Percentiles rank a stretch among this genome's conserved stretches.
Evolutionary conservation across 2,797 vertebrate genomes (phyloP).

Genomic region (Clamator glandarius): DNA sequence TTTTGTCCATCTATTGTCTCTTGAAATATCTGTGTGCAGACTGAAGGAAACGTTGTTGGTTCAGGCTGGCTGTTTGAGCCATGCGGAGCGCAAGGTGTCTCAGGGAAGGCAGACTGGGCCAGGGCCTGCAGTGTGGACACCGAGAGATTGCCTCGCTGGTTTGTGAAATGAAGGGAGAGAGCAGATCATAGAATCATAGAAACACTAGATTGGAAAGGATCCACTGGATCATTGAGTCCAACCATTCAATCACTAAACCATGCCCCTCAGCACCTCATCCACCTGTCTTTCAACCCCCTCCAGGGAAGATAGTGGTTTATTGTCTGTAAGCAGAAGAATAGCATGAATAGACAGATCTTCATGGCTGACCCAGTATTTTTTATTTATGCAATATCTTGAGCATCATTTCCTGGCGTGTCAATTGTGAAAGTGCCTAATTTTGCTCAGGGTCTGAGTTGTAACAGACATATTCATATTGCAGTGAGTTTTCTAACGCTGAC

Average conservation of each 20-base stretch:
- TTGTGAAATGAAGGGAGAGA: neutral
- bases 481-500: neutral
- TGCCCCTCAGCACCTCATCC: no score
- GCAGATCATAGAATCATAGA: no score
- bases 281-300: no score
- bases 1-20: neutral
- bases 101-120: neutral
- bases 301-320: neutral
- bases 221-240: no score
- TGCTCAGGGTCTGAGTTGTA: neutral
- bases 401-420: neutral
- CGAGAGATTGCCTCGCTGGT: neutral
- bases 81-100: neutral
- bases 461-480: neutral
- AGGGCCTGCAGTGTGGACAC: neutral
- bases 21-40: neutral
- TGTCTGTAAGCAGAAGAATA: neutral
- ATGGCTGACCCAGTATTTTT: neutral
- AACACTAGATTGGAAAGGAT: no score
- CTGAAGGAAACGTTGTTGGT: neutral
- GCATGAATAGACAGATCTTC: neutral
- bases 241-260: no score
- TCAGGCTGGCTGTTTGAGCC: neutral
- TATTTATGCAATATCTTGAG: neutral
- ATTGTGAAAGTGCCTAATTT: neutral